These are phyloP conservation scores for Chorisops tibialis DNA, from an alignment of 2,888 invertebrate genomes.

Conservation along the genomic window DNA sequence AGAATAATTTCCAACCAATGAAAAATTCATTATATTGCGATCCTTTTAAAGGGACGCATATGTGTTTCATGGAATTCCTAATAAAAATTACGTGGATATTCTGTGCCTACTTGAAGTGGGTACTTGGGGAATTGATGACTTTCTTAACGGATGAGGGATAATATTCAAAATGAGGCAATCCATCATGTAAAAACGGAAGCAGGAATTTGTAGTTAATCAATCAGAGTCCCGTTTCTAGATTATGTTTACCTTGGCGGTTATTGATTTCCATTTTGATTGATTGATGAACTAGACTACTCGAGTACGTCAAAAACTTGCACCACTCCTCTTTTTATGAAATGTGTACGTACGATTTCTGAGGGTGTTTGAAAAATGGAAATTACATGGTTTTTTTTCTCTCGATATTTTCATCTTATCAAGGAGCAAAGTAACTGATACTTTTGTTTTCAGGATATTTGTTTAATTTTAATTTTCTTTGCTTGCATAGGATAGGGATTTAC, in stretches of 20 bases:
- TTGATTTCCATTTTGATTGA: constrained; percentile 30
- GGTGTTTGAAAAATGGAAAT: constrained; percentile 18
- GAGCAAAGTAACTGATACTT: not conserved
- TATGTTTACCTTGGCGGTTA: constrained; percentile 30
- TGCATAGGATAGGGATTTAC: too few species aligned
- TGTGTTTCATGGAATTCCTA: not conserved
- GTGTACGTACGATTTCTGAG: constrained; percentile 9
- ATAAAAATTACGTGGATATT: constrained; percentile 14
- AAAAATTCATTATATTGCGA: not conserved
- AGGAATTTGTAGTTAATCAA: constrained; percentile 31
- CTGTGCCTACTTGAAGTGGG: too few species aligned
- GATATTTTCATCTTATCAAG: too few species aligned
- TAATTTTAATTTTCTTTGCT: not conserved
- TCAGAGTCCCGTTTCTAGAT: constrained; percentile 29
- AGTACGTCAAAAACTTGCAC: not conserved
- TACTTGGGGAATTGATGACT: not conserved
- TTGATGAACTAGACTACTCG: constrained; percentile 21
- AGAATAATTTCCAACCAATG: not conserved
- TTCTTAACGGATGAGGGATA: not conserved
- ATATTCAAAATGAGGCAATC: constrained; percentile 25
- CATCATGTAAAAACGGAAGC: constrained; percentile 25
- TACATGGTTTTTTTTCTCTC: constrained; percentile 17
- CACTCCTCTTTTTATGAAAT: not conserved
- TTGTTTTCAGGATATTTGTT: not conserved
- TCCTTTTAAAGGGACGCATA: constrained; percentile 7